Conservation (phyloP, 2,113 vertebrate species). For the Sphaerodactylus townsendi region DNA sequence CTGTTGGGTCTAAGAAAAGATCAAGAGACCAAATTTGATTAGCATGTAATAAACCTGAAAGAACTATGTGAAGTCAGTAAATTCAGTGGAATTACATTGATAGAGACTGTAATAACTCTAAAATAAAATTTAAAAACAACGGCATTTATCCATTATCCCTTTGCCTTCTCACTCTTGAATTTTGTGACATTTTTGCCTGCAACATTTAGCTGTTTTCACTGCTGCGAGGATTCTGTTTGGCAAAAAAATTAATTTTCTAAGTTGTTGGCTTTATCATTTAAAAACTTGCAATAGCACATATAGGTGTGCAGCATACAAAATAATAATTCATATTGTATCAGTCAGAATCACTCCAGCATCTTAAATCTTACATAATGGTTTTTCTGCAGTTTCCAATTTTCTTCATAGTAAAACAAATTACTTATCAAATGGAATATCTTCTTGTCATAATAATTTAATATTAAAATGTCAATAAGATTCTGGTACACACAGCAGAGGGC, state of each 20-base stretch:
- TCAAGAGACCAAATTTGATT: neutral
- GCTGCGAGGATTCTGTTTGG: conserved; percentile 49
- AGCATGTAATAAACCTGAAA: conserved; percentile 10
- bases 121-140: conserved; percentile 14
- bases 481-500: conserved; percentile 70
- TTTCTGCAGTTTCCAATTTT: conserved; percentile 74
- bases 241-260: conserved; percentile 66
- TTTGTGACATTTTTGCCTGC: conserved; percentile 5
- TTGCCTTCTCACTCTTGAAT: neutral
- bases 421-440: conserved; percentile 74
- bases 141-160: neutral
- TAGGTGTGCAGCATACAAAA: conserved; percentile 57
- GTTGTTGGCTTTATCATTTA: conserved; percentile 67
- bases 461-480: conserved; percentile 75
- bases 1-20: conserved; percentile 2
- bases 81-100: neutral
- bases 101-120: neutral
- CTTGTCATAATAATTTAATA: conserved; percentile 76
- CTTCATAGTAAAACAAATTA: conserved; percentile 73
- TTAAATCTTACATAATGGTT: conserved; percentile 74
- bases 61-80: neutral
- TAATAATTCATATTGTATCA: conserved; percentile 70
- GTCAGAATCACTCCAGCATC: conserved; percentile 64
- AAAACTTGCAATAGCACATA: conserved; percentile 51
- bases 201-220: neutral